These are phyloP conservation scores for Siphamia tubifer DNA, from an alignment of 2,113 vertebrate species.

Conservation along the genomic window DNA sequence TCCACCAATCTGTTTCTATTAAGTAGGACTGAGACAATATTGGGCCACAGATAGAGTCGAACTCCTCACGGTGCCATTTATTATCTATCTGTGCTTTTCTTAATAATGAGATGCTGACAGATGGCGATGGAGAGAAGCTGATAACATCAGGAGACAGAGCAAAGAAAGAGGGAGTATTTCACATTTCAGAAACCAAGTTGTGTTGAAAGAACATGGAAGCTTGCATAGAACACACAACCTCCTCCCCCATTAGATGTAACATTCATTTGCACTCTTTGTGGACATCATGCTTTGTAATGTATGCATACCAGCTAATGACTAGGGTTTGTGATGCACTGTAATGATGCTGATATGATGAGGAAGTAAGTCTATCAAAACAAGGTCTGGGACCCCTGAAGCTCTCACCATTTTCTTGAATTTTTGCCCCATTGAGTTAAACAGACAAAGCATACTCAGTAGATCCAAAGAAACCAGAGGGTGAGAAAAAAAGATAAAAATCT, in stretches of 20 bases:
- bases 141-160: conserved; percentile 27
- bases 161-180: conserved; percentile 27
- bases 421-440: conserved; percentile 7
- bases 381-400: neutral
- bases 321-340: neutral
- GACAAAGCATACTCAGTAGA: neutral
- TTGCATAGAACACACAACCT: neutral
- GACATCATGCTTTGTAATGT: neutral
- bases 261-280: conserved; percentile 2
- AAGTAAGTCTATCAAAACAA: neutral
- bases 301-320: neutral
- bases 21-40: conserved; percentile 41
- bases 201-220: conserved; percentile 17
- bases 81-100: conserved; percentile 34
- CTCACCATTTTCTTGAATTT: conserved; percentile 3
- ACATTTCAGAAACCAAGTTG: conserved; percentile 17
- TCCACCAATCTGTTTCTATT: conserved; percentile 74
- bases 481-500: neutral
- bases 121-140: conserved; percentile 20
- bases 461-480: neutral
- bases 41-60: conserved; percentile 24
- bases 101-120: conserved; percentile 41
- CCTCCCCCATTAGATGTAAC: neutral
- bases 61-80: conserved; percentile 21
- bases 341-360: neutral